phyloP scores from a whole-genome alignment of 37 sponge, comb jelly and placozoan genomes.

The Hormiphora californensis region DNA sequence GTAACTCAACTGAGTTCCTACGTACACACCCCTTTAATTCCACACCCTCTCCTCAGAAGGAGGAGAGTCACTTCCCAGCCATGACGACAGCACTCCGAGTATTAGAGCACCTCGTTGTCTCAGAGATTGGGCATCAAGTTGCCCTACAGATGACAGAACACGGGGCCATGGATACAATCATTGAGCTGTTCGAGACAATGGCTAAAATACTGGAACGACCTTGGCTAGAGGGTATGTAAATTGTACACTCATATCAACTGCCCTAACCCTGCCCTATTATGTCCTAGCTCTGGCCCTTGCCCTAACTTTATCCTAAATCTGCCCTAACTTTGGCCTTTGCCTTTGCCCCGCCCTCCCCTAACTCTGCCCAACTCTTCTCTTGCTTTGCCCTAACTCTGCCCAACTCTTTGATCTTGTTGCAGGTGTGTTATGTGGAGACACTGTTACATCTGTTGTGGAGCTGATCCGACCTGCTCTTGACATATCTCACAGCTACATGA shows the following conservation, averaged over 20 bases:
- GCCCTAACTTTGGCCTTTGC: neutral
- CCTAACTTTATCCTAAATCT: neutral
- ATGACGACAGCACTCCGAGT: conserved; percentile 31
- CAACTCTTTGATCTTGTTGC: neutral
- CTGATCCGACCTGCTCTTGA: conserved; percentile 42
- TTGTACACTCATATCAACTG: neutral
- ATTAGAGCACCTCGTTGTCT: conserved; percentile 16
- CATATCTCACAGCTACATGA: conserved; percentile 11
- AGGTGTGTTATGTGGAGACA: conserved; percentile 37
- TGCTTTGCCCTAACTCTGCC: neutral
- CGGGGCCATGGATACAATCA: conserved; percentile 53
- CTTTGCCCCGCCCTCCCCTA: neutral
- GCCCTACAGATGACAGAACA: conserved; percentile 22
- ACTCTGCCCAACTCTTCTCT: neutral
- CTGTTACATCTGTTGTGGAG: neutral
- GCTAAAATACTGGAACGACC: conserved; percentile 39
- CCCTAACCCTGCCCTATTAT: neutral
- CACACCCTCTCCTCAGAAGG: conserved; percentile 20
- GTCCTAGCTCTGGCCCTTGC: neutral
- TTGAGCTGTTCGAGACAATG: conserved; percentile 45
- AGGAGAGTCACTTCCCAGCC: neutral
- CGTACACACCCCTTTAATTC: neutral
- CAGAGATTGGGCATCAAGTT: conserved; percentile 5
- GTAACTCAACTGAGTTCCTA: neutral
- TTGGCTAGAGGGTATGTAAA: conserved; percentile 19